Conservation (phyloP, 1,140 invertebrate species). For the Lordiphosa clarofinis region DNA sequence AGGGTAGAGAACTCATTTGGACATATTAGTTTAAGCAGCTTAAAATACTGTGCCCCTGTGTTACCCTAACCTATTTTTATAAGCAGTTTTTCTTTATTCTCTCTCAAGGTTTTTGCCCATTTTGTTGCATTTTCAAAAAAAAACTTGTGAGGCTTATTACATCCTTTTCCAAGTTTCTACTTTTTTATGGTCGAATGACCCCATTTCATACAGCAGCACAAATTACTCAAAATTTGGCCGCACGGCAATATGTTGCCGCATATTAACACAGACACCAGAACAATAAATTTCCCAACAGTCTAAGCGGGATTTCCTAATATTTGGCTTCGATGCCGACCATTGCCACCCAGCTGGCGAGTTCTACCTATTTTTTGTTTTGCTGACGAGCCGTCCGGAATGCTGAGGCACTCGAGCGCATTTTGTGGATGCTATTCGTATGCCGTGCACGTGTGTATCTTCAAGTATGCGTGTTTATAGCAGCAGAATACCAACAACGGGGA, state of each 20-base stretch:
- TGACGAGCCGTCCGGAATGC: constrained; percentile 11
- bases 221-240: constrained; percentile 31
- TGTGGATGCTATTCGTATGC: constrained; percentile 43
- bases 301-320: constrained; percentile 52
- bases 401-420: constrained; percentile 23
- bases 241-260: constrained; percentile 39
- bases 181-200: constrained; percentile 1
- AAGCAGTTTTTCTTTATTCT: too few relatives aligned
- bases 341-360: constrained; percentile 2
- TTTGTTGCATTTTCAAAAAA: too few relatives aligned
- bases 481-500: constrained; percentile 10
- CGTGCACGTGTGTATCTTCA: constrained; percentile 44
- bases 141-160: too few relatives aligned
- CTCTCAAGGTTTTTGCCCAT: too few relatives aligned
- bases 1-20: too few relatives aligned
- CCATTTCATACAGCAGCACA: constrained; percentile 17
- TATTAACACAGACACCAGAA: constrained; percentile 37
- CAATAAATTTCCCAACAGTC: constrained; percentile 53
- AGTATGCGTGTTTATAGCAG: constrained; percentile 52
- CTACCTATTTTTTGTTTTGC: neutral
- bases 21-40: too few relatives aligned
- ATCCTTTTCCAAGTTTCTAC: too few relatives aligned
- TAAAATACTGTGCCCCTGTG: too few relatives aligned
- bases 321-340: constrained; percentile 35
- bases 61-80: too few relatives aligned